Conservation (phyloP, 2,888 invertebrate species). For the Lepidocyrtinus sp. region DNA sequence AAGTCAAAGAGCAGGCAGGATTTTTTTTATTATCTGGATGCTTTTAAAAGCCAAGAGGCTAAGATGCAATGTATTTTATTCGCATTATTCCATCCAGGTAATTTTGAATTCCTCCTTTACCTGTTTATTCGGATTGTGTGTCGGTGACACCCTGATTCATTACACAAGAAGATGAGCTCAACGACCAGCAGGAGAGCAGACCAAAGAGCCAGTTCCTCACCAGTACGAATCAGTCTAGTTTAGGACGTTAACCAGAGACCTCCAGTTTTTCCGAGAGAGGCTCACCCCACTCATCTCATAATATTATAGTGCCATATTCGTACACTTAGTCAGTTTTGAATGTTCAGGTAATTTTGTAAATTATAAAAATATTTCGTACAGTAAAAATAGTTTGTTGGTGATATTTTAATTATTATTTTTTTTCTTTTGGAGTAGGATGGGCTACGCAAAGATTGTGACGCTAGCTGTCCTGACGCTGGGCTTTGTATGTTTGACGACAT, state of each 20-base stretch:
- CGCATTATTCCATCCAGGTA: constrained; percentile 51
- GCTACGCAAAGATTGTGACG: constrained; percentile 48
- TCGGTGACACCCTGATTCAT: constrained; percentile 60
- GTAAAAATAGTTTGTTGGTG: neutral
- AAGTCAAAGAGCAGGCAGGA: no score
- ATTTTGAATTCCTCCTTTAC: constrained; percentile 42
- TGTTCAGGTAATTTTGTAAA: neutral
- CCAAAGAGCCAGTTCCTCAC: constrained; percentile 3
- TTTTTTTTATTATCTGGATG: constrained; percentile 18
- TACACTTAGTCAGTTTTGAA: constrained; percentile 7
- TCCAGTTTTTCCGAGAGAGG: constrained; percentile 34
- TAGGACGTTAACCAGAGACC: constrained; percentile 53
- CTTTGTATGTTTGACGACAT: constrained; percentile 31
- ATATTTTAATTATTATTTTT: constrained; percentile 7
- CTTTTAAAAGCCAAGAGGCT: neutral
- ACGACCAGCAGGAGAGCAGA: constrained; percentile 43
- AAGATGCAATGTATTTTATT: neutral
- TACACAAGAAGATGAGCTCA: constrained; percentile 37
- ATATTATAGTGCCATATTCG: constrained; percentile 51
- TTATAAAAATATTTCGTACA: neutral
- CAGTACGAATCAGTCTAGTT: constrained; percentile 59
- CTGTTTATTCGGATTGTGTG: no score
- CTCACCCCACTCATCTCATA: neutral
- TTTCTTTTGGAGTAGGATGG: constrained; percentile 49
- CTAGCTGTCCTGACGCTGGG: constrained; percentile 49